Evolutionary conservation across 2,113 vertebrate species (phyloP).

Genomic region (Notechis scutatus): DNA sequence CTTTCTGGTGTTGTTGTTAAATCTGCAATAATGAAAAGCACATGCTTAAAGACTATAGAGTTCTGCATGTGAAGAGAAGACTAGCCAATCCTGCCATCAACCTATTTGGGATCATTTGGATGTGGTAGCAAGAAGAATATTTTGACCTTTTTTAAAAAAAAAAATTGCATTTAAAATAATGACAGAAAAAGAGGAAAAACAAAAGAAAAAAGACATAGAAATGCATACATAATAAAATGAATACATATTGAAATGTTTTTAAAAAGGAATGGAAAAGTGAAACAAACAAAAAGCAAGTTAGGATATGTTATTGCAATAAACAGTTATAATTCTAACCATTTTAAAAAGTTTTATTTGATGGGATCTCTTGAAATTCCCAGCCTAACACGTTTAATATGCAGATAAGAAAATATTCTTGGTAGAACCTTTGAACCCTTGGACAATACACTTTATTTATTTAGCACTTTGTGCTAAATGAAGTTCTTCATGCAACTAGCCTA

Average conservation of each 20-base stretch:
- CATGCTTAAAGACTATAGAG: slow-evolving; percentile 41
- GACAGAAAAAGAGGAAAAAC: too few relatives aligned
- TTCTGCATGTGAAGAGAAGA: not conserved
- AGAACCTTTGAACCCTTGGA: not conserved
- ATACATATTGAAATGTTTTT: too few relatives aligned
- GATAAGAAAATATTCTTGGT: not conserved
- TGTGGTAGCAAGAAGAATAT: slow-evolving; percentile 5
- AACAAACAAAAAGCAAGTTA: too few relatives aligned
- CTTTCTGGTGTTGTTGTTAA: not conserved
- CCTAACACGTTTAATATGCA: not conserved
- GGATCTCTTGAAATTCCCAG: not conserved
- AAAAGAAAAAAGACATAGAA: too few relatives aligned
- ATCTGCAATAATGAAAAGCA: slow-evolving; percentile 60
- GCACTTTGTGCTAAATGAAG: not conserved
- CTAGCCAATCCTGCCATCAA: not conserved
- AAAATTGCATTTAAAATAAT: too few relatives aligned
- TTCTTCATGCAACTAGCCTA: not conserved
- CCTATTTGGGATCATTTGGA: not conserved
- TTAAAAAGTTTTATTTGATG: not conserved
- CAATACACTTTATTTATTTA: not conserved
- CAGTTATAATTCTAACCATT: not conserved
- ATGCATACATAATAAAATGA: too few relatives aligned
- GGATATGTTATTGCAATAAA: too few relatives aligned
- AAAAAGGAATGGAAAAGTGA: too few relatives aligned
- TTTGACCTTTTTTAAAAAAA: not conserved